Evolutionary conservation across 2,797 vertebrate species (phyloP).

Genomic region (Semaprochilodus insignis): DNA sequence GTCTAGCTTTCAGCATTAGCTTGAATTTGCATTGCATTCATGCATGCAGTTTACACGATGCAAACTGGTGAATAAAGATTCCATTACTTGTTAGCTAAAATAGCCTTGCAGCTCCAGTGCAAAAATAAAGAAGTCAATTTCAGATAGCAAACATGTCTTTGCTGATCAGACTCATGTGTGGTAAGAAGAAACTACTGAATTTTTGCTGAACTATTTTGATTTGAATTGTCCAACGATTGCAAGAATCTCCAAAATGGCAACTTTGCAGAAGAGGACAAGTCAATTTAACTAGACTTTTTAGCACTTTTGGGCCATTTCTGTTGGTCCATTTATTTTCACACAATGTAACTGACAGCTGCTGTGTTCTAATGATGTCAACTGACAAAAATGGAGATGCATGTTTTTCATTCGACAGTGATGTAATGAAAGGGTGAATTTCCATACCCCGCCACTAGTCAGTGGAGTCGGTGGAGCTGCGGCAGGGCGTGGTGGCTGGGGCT

Average conservation of each 20-base stretch:
- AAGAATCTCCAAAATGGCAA: too few relatives aligned
- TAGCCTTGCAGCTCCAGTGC: neutral
- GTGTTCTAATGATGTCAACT: too few relatives aligned
- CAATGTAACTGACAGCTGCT: too few relatives aligned
- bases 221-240: neutral
- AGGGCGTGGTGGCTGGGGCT: slow-evolving; percentile 62
- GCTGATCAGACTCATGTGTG: neutral
- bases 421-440: slow-evolving; percentile 31
- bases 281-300: too few relatives aligned
- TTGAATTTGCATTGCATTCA: too few relatives aligned
- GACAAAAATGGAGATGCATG: too few relatives aligned
- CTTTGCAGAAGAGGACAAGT: too few relatives aligned
- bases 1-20: too few relatives aligned
- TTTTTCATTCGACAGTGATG: too few relatives aligned
- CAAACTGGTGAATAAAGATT: too few relatives aligned
- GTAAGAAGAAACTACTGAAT: neutral
- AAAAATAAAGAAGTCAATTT: neutral
- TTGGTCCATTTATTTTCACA: too few relatives aligned
- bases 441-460: slow-evolving; percentile 71
- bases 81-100: neutral
- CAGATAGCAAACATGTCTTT: neutral
- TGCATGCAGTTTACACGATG: neutral
- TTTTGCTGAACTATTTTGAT: neutral
- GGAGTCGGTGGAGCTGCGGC: slow-evolving; percentile 66
- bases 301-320: too few relatives aligned